A percentile compares a stretch with the other conserved stretches of the same genome.
These are phyloP conservation scores for Drosophila santomea DNA, from an alignment of 1,140 invertebrate genomes.

Conservation along the genomic window DNA sequence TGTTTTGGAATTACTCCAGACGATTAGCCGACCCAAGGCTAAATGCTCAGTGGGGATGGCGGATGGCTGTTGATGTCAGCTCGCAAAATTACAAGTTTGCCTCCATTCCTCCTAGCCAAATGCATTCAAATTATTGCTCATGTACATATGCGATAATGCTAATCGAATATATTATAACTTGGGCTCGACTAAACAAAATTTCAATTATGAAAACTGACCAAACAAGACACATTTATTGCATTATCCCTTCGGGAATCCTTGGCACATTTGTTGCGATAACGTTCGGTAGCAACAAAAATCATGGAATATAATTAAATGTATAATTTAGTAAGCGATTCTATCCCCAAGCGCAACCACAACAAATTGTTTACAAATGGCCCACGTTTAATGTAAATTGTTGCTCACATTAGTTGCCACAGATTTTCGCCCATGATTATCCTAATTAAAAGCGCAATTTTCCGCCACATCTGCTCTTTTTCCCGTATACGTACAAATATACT, in stretches of 20 bases:
- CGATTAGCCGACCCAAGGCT: slow-evolving; percentile 65
- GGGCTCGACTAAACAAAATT: slow-evolving; percentile 51
- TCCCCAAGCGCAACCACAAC: slow-evolving; percentile 25
- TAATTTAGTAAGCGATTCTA: slow-evolving; percentile 40
- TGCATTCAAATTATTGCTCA: slow-evolving; percentile 40
- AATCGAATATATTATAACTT: slow-evolving; percentile 24
- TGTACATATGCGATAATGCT: slow-evolving; percentile 26
- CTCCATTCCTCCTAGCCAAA: slow-evolving; percentile 8
- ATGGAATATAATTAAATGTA: slow-evolving; percentile 44
- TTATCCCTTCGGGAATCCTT: slow-evolving; percentile 16
- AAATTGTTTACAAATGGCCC: slow-evolving; percentile 73
- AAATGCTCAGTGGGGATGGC: slow-evolving; percentile 54
- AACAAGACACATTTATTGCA: slow-evolving; percentile 39
- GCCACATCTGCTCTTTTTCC: slow-evolving; percentile 19
- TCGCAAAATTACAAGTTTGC: slow-evolving; percentile 46
- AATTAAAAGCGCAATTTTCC: slow-evolving; percentile 38
- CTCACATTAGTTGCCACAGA: slow-evolving; percentile 36
- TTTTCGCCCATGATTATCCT: slow-evolving; percentile 37
- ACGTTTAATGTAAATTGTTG: slow-evolving; percentile 58
- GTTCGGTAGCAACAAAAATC: slow-evolving; percentile 15
- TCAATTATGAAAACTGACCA: slow-evolving; percentile 70
- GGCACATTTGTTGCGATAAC: slow-evolving; percentile 10
- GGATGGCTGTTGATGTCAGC: slow-evolving; percentile 42
- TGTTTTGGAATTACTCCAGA: slow-evolving; percentile 68
- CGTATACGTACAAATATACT: slow-evolving; percentile 1